phyloP scores from a whole-genome alignment of 2,888 invertebrate species.

The Silvanus unidentatus region DNA sequence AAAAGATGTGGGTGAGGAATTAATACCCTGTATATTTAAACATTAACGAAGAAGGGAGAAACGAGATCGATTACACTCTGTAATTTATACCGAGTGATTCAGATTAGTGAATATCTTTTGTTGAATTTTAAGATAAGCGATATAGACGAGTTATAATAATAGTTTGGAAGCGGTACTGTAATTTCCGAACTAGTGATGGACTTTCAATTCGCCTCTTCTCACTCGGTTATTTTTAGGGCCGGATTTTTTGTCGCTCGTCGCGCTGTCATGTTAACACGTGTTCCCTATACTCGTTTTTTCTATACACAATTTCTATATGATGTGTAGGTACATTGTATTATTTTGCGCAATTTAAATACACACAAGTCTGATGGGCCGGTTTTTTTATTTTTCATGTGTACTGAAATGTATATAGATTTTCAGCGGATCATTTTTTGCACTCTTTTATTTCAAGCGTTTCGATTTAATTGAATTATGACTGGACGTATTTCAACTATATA shows the following conservation, averaged over 20 bases:
- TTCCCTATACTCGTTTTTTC: slow-evolving; percentile 25
- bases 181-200: slow-evolving; percentile 37
- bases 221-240: slow-evolving; percentile 33
- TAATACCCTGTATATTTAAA: no score
- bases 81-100: slow-evolving; percentile 34
- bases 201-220: slow-evolving; percentile 26
- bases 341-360: slow-evolving; percentile 8
- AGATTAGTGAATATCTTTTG: slow-evolving; percentile 32
- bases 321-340: neutral
- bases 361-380: slow-evolving; percentile 15
- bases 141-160: slow-evolving; percentile 3
- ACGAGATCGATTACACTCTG: slow-evolving; percentile 20
- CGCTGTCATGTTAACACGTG: slow-evolving; percentile 42
- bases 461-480: slow-evolving; percentile 33
- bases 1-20: neutral
- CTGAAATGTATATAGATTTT: slow-evolving; percentile 29
- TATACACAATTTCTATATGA: no score
- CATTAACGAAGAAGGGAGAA: slow-evolving; percentile 14
- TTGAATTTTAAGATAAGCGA: slow-evolving; percentile 23
- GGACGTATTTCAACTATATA: slow-evolving; percentile 26
- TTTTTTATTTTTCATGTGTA: slow-evolving; percentile 27
- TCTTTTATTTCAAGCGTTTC: slow-evolving; percentile 29
- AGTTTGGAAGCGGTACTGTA: slow-evolving; percentile 34
- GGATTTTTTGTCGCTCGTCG: slow-evolving; percentile 34
- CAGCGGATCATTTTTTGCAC: slow-evolving; percentile 1